phyloP scores from a whole-genome alignment of 2,888 invertebrate species.

The Phyllotreta cruciferae region DNA sequence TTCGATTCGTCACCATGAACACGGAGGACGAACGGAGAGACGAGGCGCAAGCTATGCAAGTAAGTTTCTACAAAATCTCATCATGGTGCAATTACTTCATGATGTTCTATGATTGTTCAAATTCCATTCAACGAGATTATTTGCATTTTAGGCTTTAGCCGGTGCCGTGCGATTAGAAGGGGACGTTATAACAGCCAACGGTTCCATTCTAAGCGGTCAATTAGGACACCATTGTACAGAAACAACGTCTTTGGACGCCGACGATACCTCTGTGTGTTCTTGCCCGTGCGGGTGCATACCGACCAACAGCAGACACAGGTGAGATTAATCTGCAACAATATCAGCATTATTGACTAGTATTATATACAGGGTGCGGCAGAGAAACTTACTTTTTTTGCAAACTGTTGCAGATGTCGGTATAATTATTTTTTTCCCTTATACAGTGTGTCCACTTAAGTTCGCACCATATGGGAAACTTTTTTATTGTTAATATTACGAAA shows the following conservation, averaged over 20 bases:
- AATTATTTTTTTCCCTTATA: no score
- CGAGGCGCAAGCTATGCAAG: constrained; percentile 94
- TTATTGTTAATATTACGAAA: no score
- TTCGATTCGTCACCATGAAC: constrained; percentile 96
- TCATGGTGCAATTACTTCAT: no score
- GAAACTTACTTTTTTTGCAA: no score
- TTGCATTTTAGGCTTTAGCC: constrained; percentile 78
- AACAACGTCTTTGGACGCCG: constrained; percentile 59
- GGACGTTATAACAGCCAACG: constrained; percentile 95
- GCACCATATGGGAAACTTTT: no score
- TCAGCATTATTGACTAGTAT: no score
- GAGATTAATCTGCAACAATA: no score
- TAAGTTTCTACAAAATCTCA: constrained; percentile 35
- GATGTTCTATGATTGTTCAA: no score
- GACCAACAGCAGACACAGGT: constrained; percentile 57
- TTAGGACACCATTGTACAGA: constrained; percentile 60
- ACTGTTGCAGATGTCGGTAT: no score
- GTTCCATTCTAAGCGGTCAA: constrained; percentile 82
- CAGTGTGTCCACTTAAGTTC: no score
- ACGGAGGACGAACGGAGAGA: constrained; percentile 97
- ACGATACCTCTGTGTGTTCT: constrained; percentile 60
- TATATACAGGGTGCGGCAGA: no score
- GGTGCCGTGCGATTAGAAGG: constrained; percentile 95
- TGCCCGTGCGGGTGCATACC: constrained; percentile 60
- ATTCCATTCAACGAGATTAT: no score